phyloP scores from a whole-genome alignment of 2,888 invertebrate genomes.

The Cephalotes varians region DNA sequence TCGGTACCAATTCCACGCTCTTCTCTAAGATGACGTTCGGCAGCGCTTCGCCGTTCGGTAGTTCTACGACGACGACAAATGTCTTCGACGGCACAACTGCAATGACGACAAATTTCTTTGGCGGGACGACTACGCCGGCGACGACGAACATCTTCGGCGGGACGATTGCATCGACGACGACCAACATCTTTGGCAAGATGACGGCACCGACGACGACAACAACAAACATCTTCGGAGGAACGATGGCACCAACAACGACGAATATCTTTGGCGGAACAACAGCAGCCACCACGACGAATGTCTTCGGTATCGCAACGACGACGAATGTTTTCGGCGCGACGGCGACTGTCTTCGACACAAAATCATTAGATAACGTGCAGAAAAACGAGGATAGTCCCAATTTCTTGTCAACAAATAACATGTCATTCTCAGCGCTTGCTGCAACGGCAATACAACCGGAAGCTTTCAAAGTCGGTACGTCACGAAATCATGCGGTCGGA shows the following conservation, averaged over 20 bases:
- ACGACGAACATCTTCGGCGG: constrained; percentile 52
- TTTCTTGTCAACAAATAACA: constrained; percentile 74
- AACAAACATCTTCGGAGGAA: constrained; percentile 47
- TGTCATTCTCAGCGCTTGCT: constrained; percentile 80
- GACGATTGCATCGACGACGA: constrained; percentile 12
- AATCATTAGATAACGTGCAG: constrained; percentile 32
- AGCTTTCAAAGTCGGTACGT: constrained; percentile 78
- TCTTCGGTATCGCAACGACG: constrained; percentile 42
- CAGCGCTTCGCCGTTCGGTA: constrained; percentile 38
- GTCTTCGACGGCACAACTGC: constrained; percentile 53
- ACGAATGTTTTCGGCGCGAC: constrained; percentile 71
- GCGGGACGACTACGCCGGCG: background rate
- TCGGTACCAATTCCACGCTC: constrained; percentile 42
- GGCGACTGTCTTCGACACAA: constrained; percentile 56
- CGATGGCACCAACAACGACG: background rate
- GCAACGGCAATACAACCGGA: constrained; percentile 72
- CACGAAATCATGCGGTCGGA: background rate
- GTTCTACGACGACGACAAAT: constrained; percentile 6
- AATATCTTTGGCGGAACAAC: background rate
- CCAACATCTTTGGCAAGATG: constrained; percentile 70
- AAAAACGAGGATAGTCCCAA: constrained; percentile 53
- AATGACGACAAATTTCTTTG: constrained; percentile 52
- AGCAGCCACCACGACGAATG: constrained; percentile 38
- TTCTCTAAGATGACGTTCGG: constrained; percentile 52
- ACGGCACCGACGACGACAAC: constrained; percentile 51